Evolutionary conservation across 2,888 invertebrate genomes (phyloP).

Genomic region (Synergus japonicus): DNA sequence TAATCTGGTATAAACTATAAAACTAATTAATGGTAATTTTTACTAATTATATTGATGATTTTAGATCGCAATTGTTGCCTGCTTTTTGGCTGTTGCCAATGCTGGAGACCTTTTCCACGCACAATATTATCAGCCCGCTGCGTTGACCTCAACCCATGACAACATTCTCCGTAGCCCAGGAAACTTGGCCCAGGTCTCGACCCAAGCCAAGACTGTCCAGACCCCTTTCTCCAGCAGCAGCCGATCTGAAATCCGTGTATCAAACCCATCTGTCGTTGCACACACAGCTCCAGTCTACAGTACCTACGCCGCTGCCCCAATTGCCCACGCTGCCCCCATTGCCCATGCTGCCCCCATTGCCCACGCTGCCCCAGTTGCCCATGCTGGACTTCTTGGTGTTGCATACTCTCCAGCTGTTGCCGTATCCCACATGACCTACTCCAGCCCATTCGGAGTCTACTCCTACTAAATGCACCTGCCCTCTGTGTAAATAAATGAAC

Average conservation of each 20-base stretch:
- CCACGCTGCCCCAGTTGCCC: conserved; percentile 53
- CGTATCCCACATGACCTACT: conserved; percentile 70
- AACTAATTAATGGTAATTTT: too few relatives aligned
- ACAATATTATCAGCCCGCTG: conserved; percentile 48
- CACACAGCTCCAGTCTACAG: conserved; percentile 61
- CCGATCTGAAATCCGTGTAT: conserved; percentile 85
- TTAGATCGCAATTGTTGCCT: conserved; percentile 66
- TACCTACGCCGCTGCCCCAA: conserved; percentile 58
- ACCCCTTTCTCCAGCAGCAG: conserved; percentile 87
- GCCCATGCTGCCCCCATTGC: conserved; percentile 42
- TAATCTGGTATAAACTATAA: too few relatives aligned
- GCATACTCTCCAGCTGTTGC: conserved; percentile 70
- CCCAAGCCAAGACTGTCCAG: conserved; percentile 84
- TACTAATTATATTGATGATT: conserved; percentile 15
- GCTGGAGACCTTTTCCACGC: conserved; percentile 63
- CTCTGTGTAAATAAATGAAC: not conserved
- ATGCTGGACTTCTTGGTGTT: conserved; percentile 64
- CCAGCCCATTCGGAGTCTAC: conserved; percentile 66
- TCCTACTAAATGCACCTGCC: not conserved
- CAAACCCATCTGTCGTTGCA: conserved; percentile 76
- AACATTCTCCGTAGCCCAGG: conserved; percentile 79
- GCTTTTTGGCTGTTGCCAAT: conserved; percentile 67
- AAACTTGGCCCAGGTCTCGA: conserved; percentile 83
- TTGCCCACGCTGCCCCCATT: conserved; percentile 45
- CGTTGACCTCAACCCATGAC: conserved; percentile 71